phyloP scores from a whole-genome alignment of 2,113 vertebrate species.

The Hippocampus barbouri region DNA sequence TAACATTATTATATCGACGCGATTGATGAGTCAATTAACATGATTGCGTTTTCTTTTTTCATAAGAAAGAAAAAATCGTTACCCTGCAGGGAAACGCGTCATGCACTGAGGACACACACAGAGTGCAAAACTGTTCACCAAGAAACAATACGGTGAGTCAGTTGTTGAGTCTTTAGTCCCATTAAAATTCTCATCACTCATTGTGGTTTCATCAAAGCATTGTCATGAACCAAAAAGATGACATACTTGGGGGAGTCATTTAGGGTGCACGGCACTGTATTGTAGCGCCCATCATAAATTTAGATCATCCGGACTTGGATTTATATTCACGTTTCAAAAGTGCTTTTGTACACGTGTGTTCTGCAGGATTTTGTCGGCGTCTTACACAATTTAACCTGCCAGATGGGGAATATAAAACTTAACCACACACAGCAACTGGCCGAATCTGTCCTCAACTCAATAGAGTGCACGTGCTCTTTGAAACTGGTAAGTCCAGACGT shows the following conservation, averaged over 20 bases:
- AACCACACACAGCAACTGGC: accelerated
- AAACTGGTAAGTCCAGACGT: constrained; percentile 20
- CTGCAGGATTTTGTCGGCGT: constrained; percentile 26
- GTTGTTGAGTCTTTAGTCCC: not conserved
- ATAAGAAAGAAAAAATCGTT: constrained; percentile 24
- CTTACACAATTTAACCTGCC: constrained; percentile 43
- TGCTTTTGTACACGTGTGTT: constrained; percentile 1
- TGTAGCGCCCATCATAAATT: not conserved
- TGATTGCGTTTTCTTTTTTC: constrained; percentile 7
- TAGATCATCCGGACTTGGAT: not conserved
- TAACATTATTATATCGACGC: not conserved
- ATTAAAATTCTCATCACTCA: not conserved
- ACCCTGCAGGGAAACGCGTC: constrained; percentile 4
- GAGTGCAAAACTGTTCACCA: not conserved
- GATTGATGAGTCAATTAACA: not conserved
- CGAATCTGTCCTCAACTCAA: not conserved
- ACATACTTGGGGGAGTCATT: not conserved
- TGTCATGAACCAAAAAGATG: not conserved
- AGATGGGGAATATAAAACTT: constrained; percentile 14
- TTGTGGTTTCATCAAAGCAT: not conserved
- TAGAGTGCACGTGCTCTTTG: constrained; percentile 11
- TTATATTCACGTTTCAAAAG: not conserved
- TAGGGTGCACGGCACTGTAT: not conserved
- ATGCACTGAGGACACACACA: constrained; percentile 20
- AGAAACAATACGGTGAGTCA: constrained; percentile 30